These are phyloP conservation scores for Eolophus roseicapilla DNA, from an alignment of 2,113 vertebrate species.

Conservation along the genomic window DNA sequence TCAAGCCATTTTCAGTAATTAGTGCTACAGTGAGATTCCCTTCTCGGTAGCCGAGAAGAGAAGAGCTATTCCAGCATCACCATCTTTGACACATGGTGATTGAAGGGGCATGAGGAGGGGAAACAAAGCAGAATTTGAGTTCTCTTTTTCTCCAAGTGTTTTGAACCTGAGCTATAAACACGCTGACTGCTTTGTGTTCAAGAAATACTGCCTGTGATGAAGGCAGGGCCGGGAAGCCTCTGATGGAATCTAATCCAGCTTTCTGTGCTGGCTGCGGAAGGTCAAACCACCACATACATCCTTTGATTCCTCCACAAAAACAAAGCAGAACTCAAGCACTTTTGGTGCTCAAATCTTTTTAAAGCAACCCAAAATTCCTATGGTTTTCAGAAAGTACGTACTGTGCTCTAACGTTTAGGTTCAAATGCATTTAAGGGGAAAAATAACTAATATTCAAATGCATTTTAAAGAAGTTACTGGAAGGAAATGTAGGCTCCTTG, in stretches of 20 bases:
- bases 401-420: not conserved
- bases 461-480: not conserved
- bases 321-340: not conserved
- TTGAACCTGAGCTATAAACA: not conserved
- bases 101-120: rapidly evolving
- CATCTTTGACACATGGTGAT: not conserved
- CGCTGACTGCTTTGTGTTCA: not conserved
- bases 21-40: not conserved
- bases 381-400: not conserved
- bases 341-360: not conserved
- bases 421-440: not conserved
- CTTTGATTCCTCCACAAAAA: not conserved
- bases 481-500: not conserved
- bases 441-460: not conserved
- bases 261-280: not conserved
- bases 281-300: rapidly evolving
- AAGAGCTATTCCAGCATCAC: not conserved
- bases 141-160: not conserved
- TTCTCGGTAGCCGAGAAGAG: not conserved
- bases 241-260: not conserved
- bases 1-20: constrained; percentile 48
- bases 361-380: not conserved
- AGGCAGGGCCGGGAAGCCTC: not conserved
- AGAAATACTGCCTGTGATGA: not conserved
- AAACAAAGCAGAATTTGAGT: not conserved